A percentile compares a stretch with the other conserved stretches of the same genome.
phyloP scores from a whole-genome alignment of 1,140 invertebrate genomes.

The Aleiodes sp. region DNA sequence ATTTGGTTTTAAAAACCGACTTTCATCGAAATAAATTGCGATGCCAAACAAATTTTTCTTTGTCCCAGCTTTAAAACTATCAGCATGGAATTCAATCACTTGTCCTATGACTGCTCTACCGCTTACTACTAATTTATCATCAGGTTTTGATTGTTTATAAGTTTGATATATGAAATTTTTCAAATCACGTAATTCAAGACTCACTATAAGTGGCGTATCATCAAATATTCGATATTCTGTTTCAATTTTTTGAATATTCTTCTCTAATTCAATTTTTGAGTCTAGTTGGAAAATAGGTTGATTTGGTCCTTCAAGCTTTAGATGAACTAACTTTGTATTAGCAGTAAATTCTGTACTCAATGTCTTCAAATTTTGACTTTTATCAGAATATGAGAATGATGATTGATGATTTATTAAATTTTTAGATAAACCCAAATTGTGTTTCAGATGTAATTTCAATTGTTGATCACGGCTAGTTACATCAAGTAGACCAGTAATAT shows the following conservation, averaged over 20 bases:
- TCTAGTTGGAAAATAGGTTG: conserved; percentile 67
- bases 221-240: conserved; percentile 64
- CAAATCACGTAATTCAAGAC: conserved; percentile 67
- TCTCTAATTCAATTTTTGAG: conserved; percentile 59
- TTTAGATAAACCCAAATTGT: conserved; percentile 48
- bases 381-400: conserved; percentile 56
- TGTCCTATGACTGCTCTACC: conserved; percentile 72
- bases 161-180: conserved; percentile 68
- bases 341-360: conserved; percentile 57
- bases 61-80: conserved; percentile 65
- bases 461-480: conserved; percentile 63
- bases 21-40: conserved; percentile 71
- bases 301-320: conserved; percentile 65
- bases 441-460: conserved; percentile 57
- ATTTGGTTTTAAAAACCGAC: conserved; percentile 75
- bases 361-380: conserved; percentile 56
- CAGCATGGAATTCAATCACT: conserved; percentile 71
- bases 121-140: conserved; percentile 67
- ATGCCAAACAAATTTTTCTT: conserved; percentile 71
- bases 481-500: conserved; percentile 54
- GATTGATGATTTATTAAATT: conserved; percentile 53
- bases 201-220: conserved; percentile 61
- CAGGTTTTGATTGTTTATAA: conserved; percentile 64
- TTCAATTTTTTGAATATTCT: conserved; percentile 65
- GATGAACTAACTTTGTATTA: conserved; percentile 57